Conservation (phyloP, 2,113 vertebrate genomes). For the Paraplagusia blochii region DNA sequence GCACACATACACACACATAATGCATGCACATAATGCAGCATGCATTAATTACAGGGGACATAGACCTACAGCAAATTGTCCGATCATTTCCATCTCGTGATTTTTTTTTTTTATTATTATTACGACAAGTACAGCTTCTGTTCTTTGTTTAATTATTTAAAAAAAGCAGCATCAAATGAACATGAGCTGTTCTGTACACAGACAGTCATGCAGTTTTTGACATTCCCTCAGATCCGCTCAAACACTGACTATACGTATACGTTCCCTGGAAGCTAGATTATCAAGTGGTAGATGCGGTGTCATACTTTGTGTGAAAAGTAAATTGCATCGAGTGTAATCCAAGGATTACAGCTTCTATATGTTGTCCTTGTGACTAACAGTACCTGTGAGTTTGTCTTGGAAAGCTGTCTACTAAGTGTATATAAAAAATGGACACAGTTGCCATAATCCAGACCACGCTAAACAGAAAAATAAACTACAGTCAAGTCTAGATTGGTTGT, state of each 20-base stretch:
- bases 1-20: conserved; percentile 10
- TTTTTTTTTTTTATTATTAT: not conserved
- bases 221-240: conserved; percentile 18
- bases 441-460: too few relatives aligned
- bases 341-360: conserved; percentile 23
- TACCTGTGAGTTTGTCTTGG: conserved; percentile 13
- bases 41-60: conserved; percentile 47
- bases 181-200: conserved; percentile 20
- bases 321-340: conserved; percentile 48
- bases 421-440: too few relatives aligned
- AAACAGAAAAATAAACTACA: too few relatives aligned
- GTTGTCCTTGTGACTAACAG: conserved; percentile 33
- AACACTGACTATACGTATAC: conserved; percentile 52
- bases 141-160: not conserved
- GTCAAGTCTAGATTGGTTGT: too few relatives aligned
- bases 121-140: too few relatives aligned
- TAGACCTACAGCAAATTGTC: conserved; percentile 27
- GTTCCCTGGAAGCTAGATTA: conserved; percentile 56
- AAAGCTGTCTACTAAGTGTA: not conserved
- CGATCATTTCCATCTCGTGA: conserved; percentile 14
- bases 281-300: conserved; percentile 40
- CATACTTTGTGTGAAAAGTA: conserved; percentile 39
- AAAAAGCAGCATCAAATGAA: conserved; percentile 13
- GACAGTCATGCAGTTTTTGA: conserved; percentile 49
- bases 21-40: conserved; percentile 48